Evolutionary conservation across 2,888 invertebrate species (phyloP).

Genomic region (Dorcus parallelipipedus): DNA sequence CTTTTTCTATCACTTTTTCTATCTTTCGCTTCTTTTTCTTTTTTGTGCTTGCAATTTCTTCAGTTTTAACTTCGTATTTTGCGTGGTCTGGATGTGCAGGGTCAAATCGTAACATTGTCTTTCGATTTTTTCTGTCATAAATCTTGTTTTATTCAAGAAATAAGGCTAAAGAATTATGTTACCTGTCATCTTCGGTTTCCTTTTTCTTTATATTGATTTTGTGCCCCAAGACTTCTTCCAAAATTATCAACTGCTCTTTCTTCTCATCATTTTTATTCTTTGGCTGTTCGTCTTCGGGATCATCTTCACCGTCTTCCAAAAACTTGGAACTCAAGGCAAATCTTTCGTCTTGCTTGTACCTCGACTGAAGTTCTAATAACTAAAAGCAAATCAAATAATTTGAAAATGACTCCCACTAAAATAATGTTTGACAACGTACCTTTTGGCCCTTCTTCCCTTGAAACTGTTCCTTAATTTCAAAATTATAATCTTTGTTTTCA

Average conservation of each 20-base stretch:
- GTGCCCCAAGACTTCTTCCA: constrained; percentile 47
- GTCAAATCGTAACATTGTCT: constrained; percentile 62
- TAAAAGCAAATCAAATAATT: constrained; percentile 34
- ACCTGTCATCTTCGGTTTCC: too few relatives aligned
- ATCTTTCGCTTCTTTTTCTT: constrained; percentile 36
- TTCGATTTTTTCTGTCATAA: not conserved
- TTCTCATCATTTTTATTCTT: constrained; percentile 29
- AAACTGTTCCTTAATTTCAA: constrained; percentile 64
- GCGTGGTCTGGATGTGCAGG: constrained; percentile 64
- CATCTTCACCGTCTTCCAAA: constrained; percentile 52
- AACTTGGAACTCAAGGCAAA: constrained; percentile 75
- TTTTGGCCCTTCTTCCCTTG: constrained; percentile 64
- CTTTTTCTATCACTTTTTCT: constrained; percentile 34
- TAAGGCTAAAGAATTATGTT: too few relatives aligned
- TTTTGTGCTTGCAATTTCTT: constrained; percentile 25
- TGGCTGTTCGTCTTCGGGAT: constrained; percentile 24
- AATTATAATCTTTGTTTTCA: constrained; percentile 53
- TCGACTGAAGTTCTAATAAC: constrained; percentile 69
- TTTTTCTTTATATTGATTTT: constrained; percentile 23
- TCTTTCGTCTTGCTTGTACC: constrained; percentile 71
- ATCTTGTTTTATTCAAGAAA: too few relatives aligned
- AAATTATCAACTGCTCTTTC: constrained; percentile 51
- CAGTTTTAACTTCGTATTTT: constrained; percentile 55
- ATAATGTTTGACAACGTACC: constrained; percentile 41
- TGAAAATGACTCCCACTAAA: not conserved